phyloP scores from a whole-genome alignment of 2,888 invertebrate genomes.

The Nomada ruficornis region DNA sequence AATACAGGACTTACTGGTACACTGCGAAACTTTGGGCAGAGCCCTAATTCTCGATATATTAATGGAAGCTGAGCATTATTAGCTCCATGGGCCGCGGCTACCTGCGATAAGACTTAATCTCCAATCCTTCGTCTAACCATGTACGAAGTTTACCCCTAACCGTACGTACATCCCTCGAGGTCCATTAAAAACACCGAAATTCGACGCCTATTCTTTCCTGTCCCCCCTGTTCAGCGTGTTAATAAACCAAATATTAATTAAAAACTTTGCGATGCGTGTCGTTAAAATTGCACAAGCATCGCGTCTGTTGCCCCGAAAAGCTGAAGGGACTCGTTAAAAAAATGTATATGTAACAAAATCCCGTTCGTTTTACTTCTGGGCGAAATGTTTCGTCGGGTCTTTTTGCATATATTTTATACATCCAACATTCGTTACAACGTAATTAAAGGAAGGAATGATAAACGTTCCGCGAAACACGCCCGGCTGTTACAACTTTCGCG shows the following conservation, averaged over 20 bases:
- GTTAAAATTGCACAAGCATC: background rate
- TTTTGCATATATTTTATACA: slow-evolving; percentile 12
- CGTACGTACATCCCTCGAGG: background rate
- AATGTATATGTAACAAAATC: slow-evolving; percentile 2
- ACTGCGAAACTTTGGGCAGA: slow-evolving; percentile 36
- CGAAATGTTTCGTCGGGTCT: background rate
- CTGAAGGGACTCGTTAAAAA: slow-evolving; percentile 15
- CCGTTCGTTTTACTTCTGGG: background rate
- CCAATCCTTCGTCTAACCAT: slow-evolving; percentile 32
- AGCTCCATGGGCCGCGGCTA: slow-evolving; percentile 31
- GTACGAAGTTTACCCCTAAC: background rate
- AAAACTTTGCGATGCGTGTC: too few relatives aligned
- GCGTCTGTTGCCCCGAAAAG: background rate
- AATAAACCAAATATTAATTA: background rate
- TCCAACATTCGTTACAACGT: slow-evolving; percentile 29
- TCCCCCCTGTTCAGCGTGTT: background rate
- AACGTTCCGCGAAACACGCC: slow-evolving; percentile 26
- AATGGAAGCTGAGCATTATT: slow-evolving; percentile 57
- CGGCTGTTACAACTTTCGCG: slow-evolving; percentile 28
- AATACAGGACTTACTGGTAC: slow-evolving; percentile 22
- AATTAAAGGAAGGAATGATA: slow-evolving; percentile 54
- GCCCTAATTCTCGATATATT: slow-evolving; percentile 61
- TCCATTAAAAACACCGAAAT: slow-evolving; percentile 12
- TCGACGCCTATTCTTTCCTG: background rate
- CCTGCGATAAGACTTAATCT: slow-evolving; percentile 60